A percentile compares a stretch with the other conserved stretches of the same genome.
These are phyloP conservation scores for Harpagoxenus sublaevis DNA, from an alignment of 2,888 invertebrate genomes.

Conservation along the genomic window DNA sequence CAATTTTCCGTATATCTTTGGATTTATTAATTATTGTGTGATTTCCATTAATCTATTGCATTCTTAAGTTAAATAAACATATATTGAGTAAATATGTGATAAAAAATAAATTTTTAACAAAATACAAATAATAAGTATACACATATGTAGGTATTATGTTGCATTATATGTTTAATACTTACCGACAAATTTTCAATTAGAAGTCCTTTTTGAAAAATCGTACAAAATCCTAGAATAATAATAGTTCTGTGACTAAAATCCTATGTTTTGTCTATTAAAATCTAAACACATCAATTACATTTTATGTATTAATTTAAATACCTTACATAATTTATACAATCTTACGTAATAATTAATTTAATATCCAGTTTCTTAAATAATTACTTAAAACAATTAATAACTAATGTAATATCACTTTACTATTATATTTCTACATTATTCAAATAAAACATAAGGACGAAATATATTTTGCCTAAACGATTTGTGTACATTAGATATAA, in stretches of 20 bases:
- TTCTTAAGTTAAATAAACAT: background rate
- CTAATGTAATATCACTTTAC: background rate
- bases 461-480: background rate
- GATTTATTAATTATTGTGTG: background rate
- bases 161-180: conserved; percentile 3
- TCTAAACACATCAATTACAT: conserved; percentile 6
- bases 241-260: background rate
- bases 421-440: background rate
- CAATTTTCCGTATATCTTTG: background rate
- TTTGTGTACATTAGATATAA: background rate
- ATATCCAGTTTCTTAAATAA: background rate
- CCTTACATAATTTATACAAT: background rate
- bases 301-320: conserved; percentile 10
- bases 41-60: background rate
- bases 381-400: background rate
- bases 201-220: background rate
- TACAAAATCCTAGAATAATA: background rate
- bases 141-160: background rate
- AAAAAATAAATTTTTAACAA: background rate
- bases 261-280: background rate
- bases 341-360: conserved; percentile 15
- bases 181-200: conserved; percentile 4
- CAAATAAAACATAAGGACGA: background rate
- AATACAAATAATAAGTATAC: background rate
- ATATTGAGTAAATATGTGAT: background rate